Conservation (phyloP, 1,140 invertebrate species). For the Helicoverpa zea region DNA sequence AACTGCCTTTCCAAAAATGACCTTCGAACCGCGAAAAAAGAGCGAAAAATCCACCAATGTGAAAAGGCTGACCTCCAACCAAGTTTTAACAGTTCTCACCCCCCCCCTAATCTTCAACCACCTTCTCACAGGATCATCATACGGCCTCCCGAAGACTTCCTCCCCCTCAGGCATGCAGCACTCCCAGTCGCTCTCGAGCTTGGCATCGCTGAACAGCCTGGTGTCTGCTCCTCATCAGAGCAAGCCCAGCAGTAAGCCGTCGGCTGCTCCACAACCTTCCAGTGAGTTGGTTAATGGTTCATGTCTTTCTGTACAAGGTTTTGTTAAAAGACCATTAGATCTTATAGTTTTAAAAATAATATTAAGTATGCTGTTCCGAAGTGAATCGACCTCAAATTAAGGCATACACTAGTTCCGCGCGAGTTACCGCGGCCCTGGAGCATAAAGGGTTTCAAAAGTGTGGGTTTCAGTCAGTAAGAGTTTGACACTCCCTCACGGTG, state of each 20-base stretch:
- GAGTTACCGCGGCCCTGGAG: no score
- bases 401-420: no score
- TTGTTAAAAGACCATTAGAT: no score
- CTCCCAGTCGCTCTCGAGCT: constrained; percentile 68
- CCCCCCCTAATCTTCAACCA: neutral
- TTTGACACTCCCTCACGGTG: no score
- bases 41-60: no score
- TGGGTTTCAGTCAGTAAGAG: no score
- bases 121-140: constrained; percentile 72
- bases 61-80: neutral
- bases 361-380: no score
- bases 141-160: constrained; percentile 84
- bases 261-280: constrained; percentile 58
- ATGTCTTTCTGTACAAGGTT: neutral
- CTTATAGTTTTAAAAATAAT: no score
- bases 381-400: no score
- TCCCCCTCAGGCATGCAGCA: constrained; percentile 82
- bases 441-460: no score
- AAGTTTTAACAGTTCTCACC: neutral
- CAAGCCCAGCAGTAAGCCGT: constrained; percentile 64
- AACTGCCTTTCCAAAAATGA: no score
- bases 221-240: constrained; percentile 79
- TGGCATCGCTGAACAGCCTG: constrained; percentile 79
- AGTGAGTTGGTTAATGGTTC: constrained; percentile 62
- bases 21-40: no score